phyloP scores from a whole-genome alignment of 92 coral and sea anemone genomes.

The Scolanthus callimorphus region DNA sequence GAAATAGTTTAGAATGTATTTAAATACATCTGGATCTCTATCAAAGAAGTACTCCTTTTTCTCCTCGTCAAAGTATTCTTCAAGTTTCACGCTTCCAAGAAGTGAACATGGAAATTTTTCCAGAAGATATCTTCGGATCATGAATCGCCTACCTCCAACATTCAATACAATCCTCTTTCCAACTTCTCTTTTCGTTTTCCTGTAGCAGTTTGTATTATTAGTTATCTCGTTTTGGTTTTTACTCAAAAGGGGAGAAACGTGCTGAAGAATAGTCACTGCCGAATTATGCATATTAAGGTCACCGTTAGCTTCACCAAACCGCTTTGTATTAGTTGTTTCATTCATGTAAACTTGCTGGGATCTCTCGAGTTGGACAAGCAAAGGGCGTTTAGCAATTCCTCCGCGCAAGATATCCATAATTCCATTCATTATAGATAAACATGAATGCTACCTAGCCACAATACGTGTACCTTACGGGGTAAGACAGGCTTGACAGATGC shows the following conservation, averaged over 20 bases:
- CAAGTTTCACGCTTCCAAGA: slow-evolving; percentile 7
- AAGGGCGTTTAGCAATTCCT: background rate
- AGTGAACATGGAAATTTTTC: slow-evolving; percentile 18
- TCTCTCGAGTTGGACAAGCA: too few species aligned
- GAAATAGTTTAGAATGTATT: slow-evolving; percentile 40
- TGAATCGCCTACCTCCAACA: slow-evolving; percentile 26
- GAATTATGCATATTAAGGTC: background rate
- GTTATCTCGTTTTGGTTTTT: background rate
- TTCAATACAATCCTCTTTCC: slow-evolving; percentile 17
- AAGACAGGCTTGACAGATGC: background rate
- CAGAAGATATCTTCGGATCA: slow-evolving; percentile 10
- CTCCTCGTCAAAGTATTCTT: slow-evolving; percentile 9
- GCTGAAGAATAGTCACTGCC: background rate
- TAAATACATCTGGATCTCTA: slow-evolving; percentile 59
- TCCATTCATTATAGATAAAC: background rate
- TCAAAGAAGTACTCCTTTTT: slow-evolving; percentile 54
- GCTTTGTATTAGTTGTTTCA: too few species aligned
- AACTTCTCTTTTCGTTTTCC: background rate
- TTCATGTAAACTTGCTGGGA: too few species aligned
- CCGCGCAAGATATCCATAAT: background rate
- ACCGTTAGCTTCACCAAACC: too few species aligned
- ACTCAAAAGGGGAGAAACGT: background rate
- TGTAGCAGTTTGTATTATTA: background rate
- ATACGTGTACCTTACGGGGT: background rate
- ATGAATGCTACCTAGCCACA: background rate